Conservation (phyloP, 2,888 invertebrate genomes). For the Monopis laevigella region DNA sequence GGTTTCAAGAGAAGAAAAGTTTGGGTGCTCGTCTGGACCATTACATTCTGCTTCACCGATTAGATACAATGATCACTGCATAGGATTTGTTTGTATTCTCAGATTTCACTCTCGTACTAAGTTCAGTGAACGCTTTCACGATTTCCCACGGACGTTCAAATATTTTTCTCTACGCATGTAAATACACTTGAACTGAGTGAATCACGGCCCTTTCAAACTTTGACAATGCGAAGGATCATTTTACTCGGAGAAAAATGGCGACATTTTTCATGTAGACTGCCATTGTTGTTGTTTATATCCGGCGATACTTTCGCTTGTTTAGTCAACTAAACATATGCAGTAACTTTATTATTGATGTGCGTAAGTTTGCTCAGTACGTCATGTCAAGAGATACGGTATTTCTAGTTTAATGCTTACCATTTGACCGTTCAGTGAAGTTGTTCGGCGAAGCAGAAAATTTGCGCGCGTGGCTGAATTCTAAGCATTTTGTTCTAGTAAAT, state of each 20-base stretch:
- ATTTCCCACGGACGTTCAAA: conserved; percentile 31
- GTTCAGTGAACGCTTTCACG: conserved; percentile 27
- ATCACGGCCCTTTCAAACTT: conserved; percentile 36
- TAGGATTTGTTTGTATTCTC: conserved; percentile 27
- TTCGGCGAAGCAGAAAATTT: conserved; percentile 10
- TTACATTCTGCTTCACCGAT: conserved; percentile 24
- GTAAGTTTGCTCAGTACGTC: conserved; percentile 14
- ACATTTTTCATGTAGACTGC: conserved; percentile 32
- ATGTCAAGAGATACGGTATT: no score
- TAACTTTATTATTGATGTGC: conserved; percentile 4
- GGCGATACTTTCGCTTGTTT: neutral
- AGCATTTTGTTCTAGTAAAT: conserved; percentile 13
- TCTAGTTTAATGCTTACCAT: conserved; percentile 8
- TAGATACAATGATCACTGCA: conserved; percentile 21
- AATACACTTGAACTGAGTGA: conserved; percentile 34
- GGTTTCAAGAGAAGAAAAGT: conserved; percentile 10
- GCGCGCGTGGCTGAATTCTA: conserved; percentile 11
- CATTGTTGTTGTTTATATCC: conserved; percentile 30
- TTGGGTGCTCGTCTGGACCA: conserved; percentile 14
- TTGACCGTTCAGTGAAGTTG: neutral
- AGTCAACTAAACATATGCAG: neutral
- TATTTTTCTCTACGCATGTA: conserved; percentile 33
- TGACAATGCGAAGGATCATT: conserved; percentile 40
- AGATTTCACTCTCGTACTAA: conserved; percentile 22
- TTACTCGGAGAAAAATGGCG: conserved; percentile 39